Percentiles rank a stretch among this genome's conserved stretches.
phyloP scores from a whole-genome alignment of 1,140 invertebrate species.

The Atta texana region DNA sequence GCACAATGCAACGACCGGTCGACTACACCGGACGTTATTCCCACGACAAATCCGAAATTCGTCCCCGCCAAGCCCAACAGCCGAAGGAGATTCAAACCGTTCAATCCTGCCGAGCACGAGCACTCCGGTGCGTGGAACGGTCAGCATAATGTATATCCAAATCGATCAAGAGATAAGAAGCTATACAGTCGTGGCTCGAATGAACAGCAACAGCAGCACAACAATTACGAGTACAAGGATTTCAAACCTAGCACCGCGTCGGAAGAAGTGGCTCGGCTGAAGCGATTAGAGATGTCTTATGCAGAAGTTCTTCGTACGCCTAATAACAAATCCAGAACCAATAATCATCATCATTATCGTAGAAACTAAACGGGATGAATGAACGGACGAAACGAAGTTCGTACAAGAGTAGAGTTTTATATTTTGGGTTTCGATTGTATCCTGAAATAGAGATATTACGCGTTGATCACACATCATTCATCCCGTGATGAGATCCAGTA shows the following conservation, averaged over 20 bases:
- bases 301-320: constrained; percentile 92
- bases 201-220: constrained; percentile 70
- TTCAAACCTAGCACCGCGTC: constrained; percentile 91
- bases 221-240: constrained; percentile 84
- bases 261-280: constrained; percentile 92
- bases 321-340: constrained; percentile 87
- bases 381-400: not conserved
- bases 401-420: constrained; percentile 36
- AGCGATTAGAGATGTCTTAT: constrained; percentile 93
- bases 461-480: not conserved
- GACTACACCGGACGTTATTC: constrained; percentile 74
- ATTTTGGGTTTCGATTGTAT: constrained; percentile 39
- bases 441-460: constrained; percentile 2
- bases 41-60: constrained; percentile 75
- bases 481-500: constrained; percentile 23
- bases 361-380: constrained; percentile 71
- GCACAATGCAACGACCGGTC: constrained; percentile 45
- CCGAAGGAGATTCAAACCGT: constrained; percentile 85
- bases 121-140: constrained; percentile 88
- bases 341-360: constrained; percentile 68
- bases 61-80: constrained; percentile 81
- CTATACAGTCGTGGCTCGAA: constrained; percentile 71
- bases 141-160: constrained; percentile 87
- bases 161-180: constrained; percentile 87
- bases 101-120: constrained; percentile 84